A percentile compares a stretch with the other conserved stretches of the same genome.
phyloP scores from a whole-genome alignment of 2,888 invertebrate genomes.

The Tetragonula carbonaria region DNA sequence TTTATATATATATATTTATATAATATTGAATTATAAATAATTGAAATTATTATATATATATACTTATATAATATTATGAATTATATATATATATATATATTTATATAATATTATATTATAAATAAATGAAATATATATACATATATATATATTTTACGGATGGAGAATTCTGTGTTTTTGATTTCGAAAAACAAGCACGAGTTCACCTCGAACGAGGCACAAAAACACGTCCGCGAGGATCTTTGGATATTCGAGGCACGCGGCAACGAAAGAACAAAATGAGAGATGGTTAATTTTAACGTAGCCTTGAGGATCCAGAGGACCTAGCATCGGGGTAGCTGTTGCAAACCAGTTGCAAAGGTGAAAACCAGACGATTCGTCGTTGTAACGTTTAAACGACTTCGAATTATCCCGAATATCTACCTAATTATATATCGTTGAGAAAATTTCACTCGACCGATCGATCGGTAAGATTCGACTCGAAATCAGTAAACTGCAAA shows the following conservation, averaged over 20 bases:
- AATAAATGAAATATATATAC: too few relatives aligned
- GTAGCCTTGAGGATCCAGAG: conserved; percentile 37
- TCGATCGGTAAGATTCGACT: neutral
- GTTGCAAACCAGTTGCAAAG: conserved; percentile 30
- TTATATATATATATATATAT: too few relatives aligned
- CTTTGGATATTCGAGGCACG: conserved; percentile 23
- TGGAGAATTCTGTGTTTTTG: neutral
- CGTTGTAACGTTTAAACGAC: neutral
- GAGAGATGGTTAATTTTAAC: conserved; percentile 12
- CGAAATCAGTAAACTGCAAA: neutral
- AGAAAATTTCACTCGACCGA: neutral
- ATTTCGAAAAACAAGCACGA: neutral
- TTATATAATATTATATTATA: too few relatives aligned
- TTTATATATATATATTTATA: too few relatives aligned
- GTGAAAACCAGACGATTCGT: conserved; percentile 34
- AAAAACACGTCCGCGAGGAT: neutral
- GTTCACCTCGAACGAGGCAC: neutral
- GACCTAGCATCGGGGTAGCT: conserved; percentile 8
- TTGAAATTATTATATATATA: too few relatives aligned
- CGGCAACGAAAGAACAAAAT: neutral
- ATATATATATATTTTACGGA: too few relatives aligned
- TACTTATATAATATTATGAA: too few relatives aligned
- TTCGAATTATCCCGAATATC: too few relatives aligned
- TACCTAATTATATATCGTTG: neutral
- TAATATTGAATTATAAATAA: too few relatives aligned